These are phyloP conservation scores for Panzeria rudis DNA, from an alignment of 2,888 invertebrate species.

Conservation along the genomic window DNA sequence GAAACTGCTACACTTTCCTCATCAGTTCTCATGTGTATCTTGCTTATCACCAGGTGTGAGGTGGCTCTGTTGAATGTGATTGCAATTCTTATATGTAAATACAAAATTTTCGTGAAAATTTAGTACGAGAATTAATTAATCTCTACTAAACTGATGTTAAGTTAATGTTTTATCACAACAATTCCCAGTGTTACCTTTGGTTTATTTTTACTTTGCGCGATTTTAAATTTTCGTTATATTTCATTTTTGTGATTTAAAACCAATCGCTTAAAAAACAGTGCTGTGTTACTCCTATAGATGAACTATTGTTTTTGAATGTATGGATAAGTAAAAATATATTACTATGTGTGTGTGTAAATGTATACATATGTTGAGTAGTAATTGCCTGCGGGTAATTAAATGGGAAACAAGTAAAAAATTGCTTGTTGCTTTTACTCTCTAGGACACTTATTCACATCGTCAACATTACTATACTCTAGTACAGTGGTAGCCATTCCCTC, in stretches of 20 bases:
- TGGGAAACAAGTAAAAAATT: slow-evolving; percentile 66
- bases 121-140: no score
- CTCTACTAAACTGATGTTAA: no score
- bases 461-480: slow-evolving; percentile 40
- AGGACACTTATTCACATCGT: slow-evolving; percentile 56
- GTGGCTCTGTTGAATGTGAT: no score
- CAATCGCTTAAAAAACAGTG: slow-evolving; percentile 12
- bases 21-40: no score
- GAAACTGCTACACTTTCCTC: no score
- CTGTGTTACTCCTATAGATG: neutral
- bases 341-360: neutral
- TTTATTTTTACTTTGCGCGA: neutral
- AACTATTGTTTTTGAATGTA: neutral
- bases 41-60: no score
- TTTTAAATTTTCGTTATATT: neutral
- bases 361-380: slow-evolving; percentile 24
- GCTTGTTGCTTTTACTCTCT: slow-evolving; percentile 65
- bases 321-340: neutral
- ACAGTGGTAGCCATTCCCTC: no score
- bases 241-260: neutral
- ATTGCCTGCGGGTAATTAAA: slow-evolving; percentile 72
- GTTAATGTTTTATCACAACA: no score
- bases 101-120: no score
- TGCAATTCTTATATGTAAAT: no score
- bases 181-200: no score